Evolutionary conservation across 2,113 vertebrate genomes (phyloP).

Genomic region (Grallaria varia): DNA sequence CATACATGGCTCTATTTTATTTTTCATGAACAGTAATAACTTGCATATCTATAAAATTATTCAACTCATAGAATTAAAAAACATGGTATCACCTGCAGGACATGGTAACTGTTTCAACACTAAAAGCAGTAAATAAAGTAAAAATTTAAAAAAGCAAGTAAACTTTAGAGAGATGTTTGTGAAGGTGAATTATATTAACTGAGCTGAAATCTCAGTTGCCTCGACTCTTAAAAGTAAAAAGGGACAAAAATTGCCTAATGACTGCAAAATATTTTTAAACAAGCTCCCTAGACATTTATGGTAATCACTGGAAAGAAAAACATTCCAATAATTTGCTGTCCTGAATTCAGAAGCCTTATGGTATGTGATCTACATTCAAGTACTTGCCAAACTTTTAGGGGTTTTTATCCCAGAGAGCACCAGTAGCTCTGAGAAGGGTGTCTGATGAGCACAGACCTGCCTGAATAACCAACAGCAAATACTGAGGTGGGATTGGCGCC

Average conservation of each 20-base stretch:
- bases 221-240: not conserved
- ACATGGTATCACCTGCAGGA: not conserved
- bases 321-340: not conserved
- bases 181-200: not conserved
- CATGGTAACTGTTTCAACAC: not conserved
- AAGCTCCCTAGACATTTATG: not conserved
- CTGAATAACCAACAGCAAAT: not conserved
- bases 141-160: not conserved
- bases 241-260: not conserved
- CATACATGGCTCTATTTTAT: not conserved
- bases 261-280: not conserved
- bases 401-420: not conserved
- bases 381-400: not conserved
- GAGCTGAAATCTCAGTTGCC: not conserved
- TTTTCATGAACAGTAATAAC: not conserved
- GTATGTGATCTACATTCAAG: not conserved
- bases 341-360: not conserved
- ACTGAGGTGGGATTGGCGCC: not conserved
- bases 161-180: not conserved
- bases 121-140: not conserved
- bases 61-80: not conserved
- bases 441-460: not conserved
- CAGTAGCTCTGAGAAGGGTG: not conserved
- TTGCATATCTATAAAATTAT: not conserved
- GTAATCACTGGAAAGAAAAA: not conserved